Evolutionary conservation across 2,888 invertebrate species (phyloP).

Genomic region (Melieria omissa): DNA sequence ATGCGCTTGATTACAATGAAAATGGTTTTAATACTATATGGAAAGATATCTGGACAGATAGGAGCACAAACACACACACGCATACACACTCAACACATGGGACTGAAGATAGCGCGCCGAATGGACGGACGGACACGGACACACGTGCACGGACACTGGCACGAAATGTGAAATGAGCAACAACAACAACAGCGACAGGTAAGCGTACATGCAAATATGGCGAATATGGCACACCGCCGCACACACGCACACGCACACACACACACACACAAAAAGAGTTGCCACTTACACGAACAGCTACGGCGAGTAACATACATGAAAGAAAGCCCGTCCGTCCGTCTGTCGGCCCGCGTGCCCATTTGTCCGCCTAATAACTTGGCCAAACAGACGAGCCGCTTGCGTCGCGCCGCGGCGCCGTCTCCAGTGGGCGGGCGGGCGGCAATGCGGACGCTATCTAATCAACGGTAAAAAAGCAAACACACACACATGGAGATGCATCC

Average conservation of each 20-base stretch:
- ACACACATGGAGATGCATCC: neutral
- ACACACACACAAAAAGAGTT: neutral
- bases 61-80: slow-evolving; percentile 33
- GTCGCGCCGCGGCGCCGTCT: neutral
- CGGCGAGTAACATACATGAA: neutral
- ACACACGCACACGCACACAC: neutral
- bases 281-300: neutral
- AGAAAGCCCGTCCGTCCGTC: neutral
- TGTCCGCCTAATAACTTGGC: slow-evolving; percentile 21
- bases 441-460: slow-evolving; percentile 40
- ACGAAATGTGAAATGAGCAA: slow-evolving; percentile 20
- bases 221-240: neutral
- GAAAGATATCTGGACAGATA: slow-evolving; percentile 44
- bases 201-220: slow-evolving; percentile 16
- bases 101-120: neutral
- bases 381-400: slow-evolving; percentile 19
- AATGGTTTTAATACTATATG: slow-evolving; percentile 43
- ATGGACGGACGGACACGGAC: neutral
- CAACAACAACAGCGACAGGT: slow-evolving; percentile 11
- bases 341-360: too few species aligned
- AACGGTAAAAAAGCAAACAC: slow-evolving; percentile 27
- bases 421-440: neutral
- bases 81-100: slow-evolving; percentile 10
- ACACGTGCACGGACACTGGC: slow-evolving; percentile 9
- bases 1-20: slow-evolving; percentile 58